These are phyloP conservation scores for Drosophila nasuta DNA, from an alignment of 1,140 invertebrate species.

Conservation along the genomic window DNA sequence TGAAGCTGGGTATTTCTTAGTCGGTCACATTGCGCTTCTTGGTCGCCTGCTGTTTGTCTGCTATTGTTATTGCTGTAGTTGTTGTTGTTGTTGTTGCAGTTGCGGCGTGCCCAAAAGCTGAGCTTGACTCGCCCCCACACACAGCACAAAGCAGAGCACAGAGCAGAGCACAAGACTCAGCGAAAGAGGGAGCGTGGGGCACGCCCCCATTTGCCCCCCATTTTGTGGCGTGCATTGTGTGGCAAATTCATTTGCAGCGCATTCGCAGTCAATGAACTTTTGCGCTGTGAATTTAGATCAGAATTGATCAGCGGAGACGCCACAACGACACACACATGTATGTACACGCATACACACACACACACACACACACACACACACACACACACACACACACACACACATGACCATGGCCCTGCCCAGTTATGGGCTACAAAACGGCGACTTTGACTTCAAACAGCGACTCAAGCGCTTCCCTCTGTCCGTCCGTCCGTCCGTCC, in stretches of 20 bases:
- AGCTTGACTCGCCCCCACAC: conserved; percentile 3
- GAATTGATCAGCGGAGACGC: conserved; percentile 31
- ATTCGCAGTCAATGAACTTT: conserved; percentile 50
- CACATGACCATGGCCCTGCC: conserved; percentile 41
- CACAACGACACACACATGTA: background rate
- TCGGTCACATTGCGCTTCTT: background rate
- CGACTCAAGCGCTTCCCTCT: conserved; percentile 16
- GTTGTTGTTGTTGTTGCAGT: background rate
- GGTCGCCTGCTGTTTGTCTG: too few relatives aligned
- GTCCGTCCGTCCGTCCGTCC: background rate
- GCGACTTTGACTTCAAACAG: conserved; percentile 25
- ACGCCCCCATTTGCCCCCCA: conserved; percentile 18
- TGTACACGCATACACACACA: background rate
- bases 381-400: conserved; percentile 16
- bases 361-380: conserved; percentile 17
- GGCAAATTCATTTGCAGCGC: conserved; percentile 32
- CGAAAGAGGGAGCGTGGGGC: background rate
- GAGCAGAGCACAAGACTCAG: too few relatives aligned
- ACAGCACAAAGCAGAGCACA: conserved; percentile 8
- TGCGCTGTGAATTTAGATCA: conserved; percentile 23
- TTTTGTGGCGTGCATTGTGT: conserved; percentile 35
- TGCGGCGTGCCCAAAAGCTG: conserved; percentile 21
- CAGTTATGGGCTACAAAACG: conserved; percentile 25
- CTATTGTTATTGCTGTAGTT: too few relatives aligned
- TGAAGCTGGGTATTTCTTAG: background rate